Base-by-base conservation (phyloP, 2,888 invertebrate genomes). In the Eustalomyia histrio region DNA sequence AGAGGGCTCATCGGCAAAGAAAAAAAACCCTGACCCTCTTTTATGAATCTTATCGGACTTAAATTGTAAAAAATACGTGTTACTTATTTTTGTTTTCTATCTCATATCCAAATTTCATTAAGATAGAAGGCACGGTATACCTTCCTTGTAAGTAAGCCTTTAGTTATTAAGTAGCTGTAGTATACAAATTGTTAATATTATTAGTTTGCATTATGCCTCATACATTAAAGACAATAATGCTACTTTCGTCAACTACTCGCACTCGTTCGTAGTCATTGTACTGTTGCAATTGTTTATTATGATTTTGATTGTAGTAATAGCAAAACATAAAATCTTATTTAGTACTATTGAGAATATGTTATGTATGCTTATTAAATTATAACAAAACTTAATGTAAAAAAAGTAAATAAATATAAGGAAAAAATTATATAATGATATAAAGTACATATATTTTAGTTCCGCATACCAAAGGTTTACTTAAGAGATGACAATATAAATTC, bases 391-490 rank as follows among this genome's bases (percentile, higher is more conserved):
- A 67, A 67, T 67, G n/a, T 67, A 67, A 67, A 57, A 39, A 43
- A 57, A n/a, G n/a, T n/a, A n/a, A n/a, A n/a, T n/a, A 55, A 14
- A 29, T 52, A 17, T 52, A 39, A 21, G 21, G 18, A 67, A 53
- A 55, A 67, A 65, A 53, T 21, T 43, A 24, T 39, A 57, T 67
- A 43, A 67, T 67, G 55, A 67, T 57, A 67, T 67, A 24, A 24
- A 67, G 21, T 24, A 52, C 57, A 52, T 67, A 52, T 67, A 52
- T 67, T 71, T 53, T 43, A 67, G 61, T 78, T 78, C 78, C 78
- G 72, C 72, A 78, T 78, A 55, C 57, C 67, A 57, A 35, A 39
- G 50, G 47, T 71, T 78, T 65, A 57, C 24, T 55, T 63, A 47
- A 47, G 43, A 29, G 29, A 29, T 29, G 7, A 6, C 4, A n/a